Conservation (phyloP, 2,113 vertebrate species). For the Dascyllus trimaculatus region DNA sequence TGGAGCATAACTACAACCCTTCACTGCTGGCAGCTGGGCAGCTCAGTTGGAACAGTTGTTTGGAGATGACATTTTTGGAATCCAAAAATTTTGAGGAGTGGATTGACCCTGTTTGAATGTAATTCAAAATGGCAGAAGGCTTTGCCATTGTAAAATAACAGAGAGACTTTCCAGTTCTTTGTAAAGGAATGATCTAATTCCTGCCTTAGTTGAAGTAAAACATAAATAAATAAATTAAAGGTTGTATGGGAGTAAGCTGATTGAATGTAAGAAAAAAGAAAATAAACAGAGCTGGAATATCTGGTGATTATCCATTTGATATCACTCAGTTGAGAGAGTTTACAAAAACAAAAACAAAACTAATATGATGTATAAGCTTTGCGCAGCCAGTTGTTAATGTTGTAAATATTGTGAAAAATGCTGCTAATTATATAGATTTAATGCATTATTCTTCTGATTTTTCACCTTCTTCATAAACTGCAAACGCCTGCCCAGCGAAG, state of each 20-base stretch:
- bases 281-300: not conserved
- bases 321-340: not conserved
- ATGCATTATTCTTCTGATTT: not conserved
- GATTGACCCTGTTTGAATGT: constrained; percentile 48
- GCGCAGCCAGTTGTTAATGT: not conserved
- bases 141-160: constrained; percentile 32
- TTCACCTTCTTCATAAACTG: not conserved
- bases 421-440: not conserved
- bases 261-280: constrained; percentile 1
- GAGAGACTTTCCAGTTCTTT: not conserved
- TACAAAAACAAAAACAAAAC: not conserved
- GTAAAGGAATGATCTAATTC: not conserved
- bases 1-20: not conserved
- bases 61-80: constrained; percentile 55
- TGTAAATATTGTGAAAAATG: no score
- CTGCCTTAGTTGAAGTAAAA: constrained; percentile 1
- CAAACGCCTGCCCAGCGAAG: not conserved
- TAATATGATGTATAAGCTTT: not conserved
- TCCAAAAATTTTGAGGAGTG: constrained; percentile 48
- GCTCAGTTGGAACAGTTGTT: constrained; percentile 57
- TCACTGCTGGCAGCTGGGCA: constrained; percentile 19
- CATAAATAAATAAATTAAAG: not conserved
- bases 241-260: not conserved
- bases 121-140: constrained; percentile 46
- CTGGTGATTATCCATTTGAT: not conserved